These are phyloP conservation scores for Poecilia wingei DNA, from an alignment of 2,797 vertebrate species.

Conservation along the genomic window DNA sequence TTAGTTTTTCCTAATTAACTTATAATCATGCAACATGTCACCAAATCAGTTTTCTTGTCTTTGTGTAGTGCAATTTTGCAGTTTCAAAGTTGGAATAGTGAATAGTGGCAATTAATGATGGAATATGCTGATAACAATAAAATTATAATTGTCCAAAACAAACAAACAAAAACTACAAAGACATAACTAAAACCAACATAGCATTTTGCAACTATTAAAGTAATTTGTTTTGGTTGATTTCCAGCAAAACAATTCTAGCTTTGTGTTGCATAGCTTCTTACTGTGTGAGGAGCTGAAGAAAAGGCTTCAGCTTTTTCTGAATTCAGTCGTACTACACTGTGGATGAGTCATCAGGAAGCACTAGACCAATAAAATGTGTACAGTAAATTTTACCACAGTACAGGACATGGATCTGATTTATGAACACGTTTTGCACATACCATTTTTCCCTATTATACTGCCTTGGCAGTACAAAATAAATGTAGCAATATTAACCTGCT, in stretches of 20 bases:
- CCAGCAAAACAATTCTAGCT: not conserved
- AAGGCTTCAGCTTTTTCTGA: conserved; percentile 1
- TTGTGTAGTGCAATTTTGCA: not conserved
- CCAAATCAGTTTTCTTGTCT: not conserved
- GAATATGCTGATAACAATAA: not conserved
- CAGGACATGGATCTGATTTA: not conserved
- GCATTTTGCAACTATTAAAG: conserved; percentile 11
- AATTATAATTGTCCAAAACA: not conserved
- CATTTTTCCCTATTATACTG: not conserved
- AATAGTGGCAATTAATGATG: not conserved
- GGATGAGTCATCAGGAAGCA: conserved; percentile 3
- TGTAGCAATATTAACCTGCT: not conserved
- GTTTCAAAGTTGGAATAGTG: not conserved
- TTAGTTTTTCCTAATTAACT: not conserved
- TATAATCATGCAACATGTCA: not conserved
- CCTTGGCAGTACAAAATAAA: not conserved
- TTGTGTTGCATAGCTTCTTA: not conserved
- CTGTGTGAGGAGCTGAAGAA: too few relatives aligned
- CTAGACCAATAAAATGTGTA: not conserved
- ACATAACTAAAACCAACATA: not conserved
- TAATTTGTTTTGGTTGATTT: not conserved
- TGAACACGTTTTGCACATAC: not conserved
- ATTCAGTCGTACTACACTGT: not conserved
- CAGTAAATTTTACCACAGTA: not conserved
- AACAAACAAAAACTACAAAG: not conserved